These are phyloP conservation scores for Gymnorhina tibicen DNA, from an alignment of 2,113 vertebrate species.

Conservation along the genomic window DNA sequence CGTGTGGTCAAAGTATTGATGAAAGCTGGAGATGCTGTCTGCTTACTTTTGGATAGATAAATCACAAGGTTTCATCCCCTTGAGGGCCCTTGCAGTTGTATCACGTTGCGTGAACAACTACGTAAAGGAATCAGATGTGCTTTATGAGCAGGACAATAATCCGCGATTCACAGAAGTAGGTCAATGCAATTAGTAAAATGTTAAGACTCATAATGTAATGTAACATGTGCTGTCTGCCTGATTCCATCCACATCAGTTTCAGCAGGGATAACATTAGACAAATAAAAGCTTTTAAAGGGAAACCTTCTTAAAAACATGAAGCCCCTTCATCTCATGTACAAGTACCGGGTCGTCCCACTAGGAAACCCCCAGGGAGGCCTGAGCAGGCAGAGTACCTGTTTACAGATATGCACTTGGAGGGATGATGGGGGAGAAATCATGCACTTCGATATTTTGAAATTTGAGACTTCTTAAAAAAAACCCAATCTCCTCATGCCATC, in stretches of 20 bases:
- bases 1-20: not conserved
- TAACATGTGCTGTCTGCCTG: not conserved
- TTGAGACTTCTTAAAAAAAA: not conserved
- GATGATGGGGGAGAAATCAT: not conserved
- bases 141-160: not conserved
- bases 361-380: not conserved
- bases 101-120: not conserved
- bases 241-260: not conserved
- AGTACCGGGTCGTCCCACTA: not conserved
- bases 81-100: not conserved
- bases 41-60: not conserved
- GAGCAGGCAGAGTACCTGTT: not conserved
- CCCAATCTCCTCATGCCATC: accelerated
- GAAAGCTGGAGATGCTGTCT: not conserved
- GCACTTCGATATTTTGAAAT: not conserved
- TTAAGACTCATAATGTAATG: not conserved
- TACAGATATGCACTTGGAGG: not conserved
- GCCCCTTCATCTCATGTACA: not conserved
- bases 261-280: not conserved
- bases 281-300: not conserved
- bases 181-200: conserved; percentile 22
- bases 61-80: not conserved
- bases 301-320: not conserved
- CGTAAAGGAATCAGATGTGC: not conserved
- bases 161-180: conserved; percentile 8